Conservation (phyloP, 2,797 vertebrate species). For the Bucorvus abyssinicus region DNA sequence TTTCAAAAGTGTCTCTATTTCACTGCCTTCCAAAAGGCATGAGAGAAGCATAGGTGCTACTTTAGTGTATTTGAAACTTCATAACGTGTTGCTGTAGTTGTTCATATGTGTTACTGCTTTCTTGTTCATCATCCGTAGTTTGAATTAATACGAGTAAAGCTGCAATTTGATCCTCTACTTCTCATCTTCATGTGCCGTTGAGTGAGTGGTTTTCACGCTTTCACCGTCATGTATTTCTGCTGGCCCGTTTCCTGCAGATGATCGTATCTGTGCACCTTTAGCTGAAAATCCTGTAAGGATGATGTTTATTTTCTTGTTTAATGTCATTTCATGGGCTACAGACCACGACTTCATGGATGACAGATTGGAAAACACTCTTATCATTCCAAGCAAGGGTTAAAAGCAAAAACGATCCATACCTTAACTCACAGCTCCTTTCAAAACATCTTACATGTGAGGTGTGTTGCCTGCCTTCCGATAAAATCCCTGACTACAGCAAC, state of each 20-base stretch:
- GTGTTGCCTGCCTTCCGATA: neutral
- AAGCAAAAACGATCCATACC: neutral
- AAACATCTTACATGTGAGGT: neutral
- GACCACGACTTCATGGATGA: neutral
- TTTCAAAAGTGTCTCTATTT: neutral
- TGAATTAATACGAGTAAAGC: neutral
- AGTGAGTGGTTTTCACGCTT: neutral
- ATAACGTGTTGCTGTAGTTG: neutral
- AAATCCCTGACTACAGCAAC: neutral
- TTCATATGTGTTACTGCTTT: neutral
- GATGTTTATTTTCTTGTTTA: neutral
- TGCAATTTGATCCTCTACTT: neutral
- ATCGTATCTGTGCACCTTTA: neutral
- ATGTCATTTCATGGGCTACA: neutral
- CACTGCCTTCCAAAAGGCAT: neutral
- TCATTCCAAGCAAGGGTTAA: neutral
- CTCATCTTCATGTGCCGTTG: accelerated
- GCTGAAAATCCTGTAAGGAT: neutral
- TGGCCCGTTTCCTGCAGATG: neutral
- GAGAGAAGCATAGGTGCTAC: neutral
- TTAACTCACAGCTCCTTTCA: neutral
- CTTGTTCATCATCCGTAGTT: neutral
- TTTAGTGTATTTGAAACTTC: neutral
- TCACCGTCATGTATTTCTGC: neutral
- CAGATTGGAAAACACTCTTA: neutral